These are phyloP conservation scores for Pseudachorutes palmiensis DNA, from an alignment of 1,140 invertebrate species.

Conservation along the genomic window DNA sequence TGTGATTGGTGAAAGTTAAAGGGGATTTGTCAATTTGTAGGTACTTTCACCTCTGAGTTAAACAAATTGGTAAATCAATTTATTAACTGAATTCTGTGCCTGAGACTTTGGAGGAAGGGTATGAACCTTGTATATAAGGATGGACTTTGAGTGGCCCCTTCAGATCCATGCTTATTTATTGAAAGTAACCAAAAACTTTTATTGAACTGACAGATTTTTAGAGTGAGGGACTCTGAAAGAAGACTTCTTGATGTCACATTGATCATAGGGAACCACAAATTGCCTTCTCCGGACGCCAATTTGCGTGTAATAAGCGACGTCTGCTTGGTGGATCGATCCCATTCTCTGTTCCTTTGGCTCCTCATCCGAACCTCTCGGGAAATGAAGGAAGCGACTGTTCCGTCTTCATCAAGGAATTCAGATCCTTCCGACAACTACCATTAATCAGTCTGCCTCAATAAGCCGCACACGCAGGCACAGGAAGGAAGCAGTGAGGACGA, in stretches of 20 bases:
- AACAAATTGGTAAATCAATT: too few species aligned
- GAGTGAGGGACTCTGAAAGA: not conserved
- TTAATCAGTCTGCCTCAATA: not conserved
- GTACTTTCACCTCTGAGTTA: too few species aligned
- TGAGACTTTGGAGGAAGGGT: too few species aligned
- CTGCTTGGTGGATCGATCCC: not conserved
- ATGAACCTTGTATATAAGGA: too few species aligned
- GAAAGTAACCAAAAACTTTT: not conserved
- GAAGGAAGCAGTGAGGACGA: slow-evolving; percentile 17
- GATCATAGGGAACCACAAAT: not conserved
- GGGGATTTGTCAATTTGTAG: too few species aligned
- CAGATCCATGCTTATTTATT: not conserved
- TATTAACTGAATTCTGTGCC: too few species aligned
- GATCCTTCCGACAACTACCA: not conserved
- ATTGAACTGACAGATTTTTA: not conserved
- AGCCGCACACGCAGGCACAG: too few species aligned
- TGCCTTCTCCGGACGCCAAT: not conserved
- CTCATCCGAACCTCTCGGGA: not conserved
- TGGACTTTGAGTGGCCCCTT: too few species aligned
- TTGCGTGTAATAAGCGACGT: not conserved
- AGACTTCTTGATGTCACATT: not conserved
- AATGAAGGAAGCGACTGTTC: not conserved
- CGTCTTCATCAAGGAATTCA: not conserved
- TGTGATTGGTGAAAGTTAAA: too few species aligned
- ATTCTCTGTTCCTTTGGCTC: not conserved